phyloP scores from a whole-genome alignment of 2,113 vertebrate species.

The Kobus ellipsiprymnus region DNA sequence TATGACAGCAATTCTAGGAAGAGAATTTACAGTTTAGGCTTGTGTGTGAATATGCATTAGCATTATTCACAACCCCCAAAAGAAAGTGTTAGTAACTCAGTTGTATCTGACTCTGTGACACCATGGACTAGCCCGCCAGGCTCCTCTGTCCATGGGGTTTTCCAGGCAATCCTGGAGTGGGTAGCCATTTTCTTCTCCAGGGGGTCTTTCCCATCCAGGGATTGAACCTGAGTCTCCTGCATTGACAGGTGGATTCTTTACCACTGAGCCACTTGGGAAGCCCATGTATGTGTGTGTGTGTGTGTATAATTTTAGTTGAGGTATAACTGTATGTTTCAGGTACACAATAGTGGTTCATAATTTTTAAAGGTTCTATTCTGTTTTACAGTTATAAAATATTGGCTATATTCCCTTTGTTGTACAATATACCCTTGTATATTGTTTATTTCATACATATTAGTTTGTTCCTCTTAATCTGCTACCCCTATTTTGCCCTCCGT shows the following conservation, averaged over 20 bases:
- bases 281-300: neutral
- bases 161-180: neutral
- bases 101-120: neutral
- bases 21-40: neutral
- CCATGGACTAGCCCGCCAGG: neutral
- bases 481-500: neutral
- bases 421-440: neutral
- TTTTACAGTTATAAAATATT: neutral
- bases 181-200: neutral
- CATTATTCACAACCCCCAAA: neutral
- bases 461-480: neutral
- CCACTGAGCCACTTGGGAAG: neutral
- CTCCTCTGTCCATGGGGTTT: neutral
- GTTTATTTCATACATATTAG: neutral
- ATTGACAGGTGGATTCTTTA: neutral
- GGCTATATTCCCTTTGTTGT: neutral
- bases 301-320: neutral
- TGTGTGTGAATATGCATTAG: neutral
- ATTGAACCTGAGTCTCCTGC: neutral
- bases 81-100: neutral
- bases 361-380: neutral
- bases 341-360: neutral
- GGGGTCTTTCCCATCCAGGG: neutral
- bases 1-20: constrained; percentile 17
- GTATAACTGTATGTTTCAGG: neutral